A percentile compares a stretch with the other conserved stretches of the same genome.
phyloP scores from a whole-genome alignment of 2,888 invertebrate species.

The Arge pagana region DNA sequence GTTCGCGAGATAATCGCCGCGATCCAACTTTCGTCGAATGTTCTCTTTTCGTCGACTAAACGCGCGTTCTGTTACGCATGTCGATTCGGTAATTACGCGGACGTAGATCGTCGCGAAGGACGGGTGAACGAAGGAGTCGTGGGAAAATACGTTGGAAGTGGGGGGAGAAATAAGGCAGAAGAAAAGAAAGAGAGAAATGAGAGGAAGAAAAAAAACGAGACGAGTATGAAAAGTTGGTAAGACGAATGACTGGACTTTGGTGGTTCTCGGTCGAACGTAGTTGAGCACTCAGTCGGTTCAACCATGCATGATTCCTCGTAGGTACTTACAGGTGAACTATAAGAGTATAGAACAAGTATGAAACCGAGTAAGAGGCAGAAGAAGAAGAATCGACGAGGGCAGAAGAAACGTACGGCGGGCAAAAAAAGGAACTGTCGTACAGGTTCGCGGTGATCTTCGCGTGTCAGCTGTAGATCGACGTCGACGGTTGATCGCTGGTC shows the following conservation, averaged over 20 bases:
- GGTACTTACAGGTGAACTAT: slow-evolving; percentile 43
- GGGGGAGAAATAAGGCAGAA: slow-evolving; percentile 21
- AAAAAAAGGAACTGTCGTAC: no score
- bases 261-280: slow-evolving; percentile 10
- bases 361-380: background rate
- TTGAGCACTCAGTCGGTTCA: slow-evolving; percentile 43
- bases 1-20: background rate
- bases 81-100: no score
- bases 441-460: no score
- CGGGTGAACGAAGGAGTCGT: background rate
- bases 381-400: background rate
- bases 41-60: no score
- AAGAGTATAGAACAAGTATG: slow-evolving; percentile 11
- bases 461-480: no score
- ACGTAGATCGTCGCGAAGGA: no score
- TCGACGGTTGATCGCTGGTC: no score
- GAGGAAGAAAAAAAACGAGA: background rate
- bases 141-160: slow-evolving; percentile 7
- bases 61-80: no score
- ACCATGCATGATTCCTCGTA: slow-evolving; percentile 52
- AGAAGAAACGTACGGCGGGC: no score
- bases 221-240: slow-evolving; percentile 11
- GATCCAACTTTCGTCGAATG: no score
- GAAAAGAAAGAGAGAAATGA: background rate
- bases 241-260: slow-evolving; percentile 1